Conservation (phyloP, 2,113 vertebrate species). For the Penelope pileata region DNA sequence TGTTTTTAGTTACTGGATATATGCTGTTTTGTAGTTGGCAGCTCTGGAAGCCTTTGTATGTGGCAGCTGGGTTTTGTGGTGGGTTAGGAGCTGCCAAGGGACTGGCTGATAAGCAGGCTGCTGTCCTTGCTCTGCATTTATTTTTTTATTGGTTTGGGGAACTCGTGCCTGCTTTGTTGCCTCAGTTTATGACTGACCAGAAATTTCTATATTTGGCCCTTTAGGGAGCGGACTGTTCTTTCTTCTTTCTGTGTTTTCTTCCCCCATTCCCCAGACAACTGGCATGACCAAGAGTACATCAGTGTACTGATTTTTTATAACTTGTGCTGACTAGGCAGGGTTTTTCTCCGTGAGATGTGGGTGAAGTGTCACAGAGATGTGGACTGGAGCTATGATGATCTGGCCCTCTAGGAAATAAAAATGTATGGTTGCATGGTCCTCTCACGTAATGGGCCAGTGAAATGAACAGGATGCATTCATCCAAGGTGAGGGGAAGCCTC, state of each 20-base stretch:
- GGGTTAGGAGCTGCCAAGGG: background rate
- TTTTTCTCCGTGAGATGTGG: background rate
- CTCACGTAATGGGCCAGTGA: background rate
- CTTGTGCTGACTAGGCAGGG: background rate
- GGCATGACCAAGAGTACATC: background rate
- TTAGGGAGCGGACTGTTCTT: background rate
- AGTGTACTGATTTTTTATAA: background rate
- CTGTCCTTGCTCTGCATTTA: background rate
- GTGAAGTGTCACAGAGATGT: background rate
- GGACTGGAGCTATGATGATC: background rate
- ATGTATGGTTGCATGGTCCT: background rate
- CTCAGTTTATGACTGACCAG: background rate
- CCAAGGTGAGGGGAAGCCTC: background rate
- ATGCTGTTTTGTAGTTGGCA: background rate
- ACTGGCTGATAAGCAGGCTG: background rate
- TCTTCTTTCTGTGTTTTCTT: background rate
- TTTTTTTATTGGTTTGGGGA: background rate
- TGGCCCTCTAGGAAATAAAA: background rate
- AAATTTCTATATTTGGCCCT: background rate
- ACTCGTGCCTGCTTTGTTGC: background rate
- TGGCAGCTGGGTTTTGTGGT: background rate
- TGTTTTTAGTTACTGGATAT: background rate
- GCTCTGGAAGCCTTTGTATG: background rate
- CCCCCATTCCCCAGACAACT: background rate
- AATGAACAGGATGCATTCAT: background rate